Base-by-base conservation (phyloP, 1,140 invertebrate species). In the Papilio polytes region DNA sequence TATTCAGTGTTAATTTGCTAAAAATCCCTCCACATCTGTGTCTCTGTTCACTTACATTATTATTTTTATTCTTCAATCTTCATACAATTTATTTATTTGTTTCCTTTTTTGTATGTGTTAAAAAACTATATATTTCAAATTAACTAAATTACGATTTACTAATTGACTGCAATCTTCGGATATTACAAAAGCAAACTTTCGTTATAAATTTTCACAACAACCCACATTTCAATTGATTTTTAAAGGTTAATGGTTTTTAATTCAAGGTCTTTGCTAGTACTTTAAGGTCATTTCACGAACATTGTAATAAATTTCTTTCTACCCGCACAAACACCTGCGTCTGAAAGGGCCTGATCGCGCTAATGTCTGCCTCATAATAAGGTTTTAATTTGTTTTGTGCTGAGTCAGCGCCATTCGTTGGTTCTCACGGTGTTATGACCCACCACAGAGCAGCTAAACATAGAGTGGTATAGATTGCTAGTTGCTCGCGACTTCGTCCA, bases 331-430 rank as follows among this genome's bases (percentile, higher is more conserved):
- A 51, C 74, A 76, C 74, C 74, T 76, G 74, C 74, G 20, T 46
- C 74, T 76, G 74, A 76, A 76, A 66, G 36, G 31, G 31, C 59
- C 44, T 15, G 77, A 78, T 78, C 77, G 22, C 41, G 73, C 74
- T 82, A 85, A 85, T 82, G 84, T 63, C 74, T 70, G 83, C 80
- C 76, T 83, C 82, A 82, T 84, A 86, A 81, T 88, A 78, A 63
- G 81, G 81, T 84, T 87, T 88, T 85, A 89, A 87, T 90, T 89
- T 86, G 84, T 90, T 89, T 91, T 92, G 73, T 86, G 91, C 87
- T 84, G 85, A 89, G 84, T 91, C 90, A 90, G 80, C 85, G 72
- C 86, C 78, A 77, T 74, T 82, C 86, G 86, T 74, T 74, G 13
- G 86, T 92, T 92, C 91, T 80, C 90, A 92, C 89, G 66, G 74